Conservation (phyloP, 2,797 vertebrate species). For the Centropyge bicolor region DNA sequence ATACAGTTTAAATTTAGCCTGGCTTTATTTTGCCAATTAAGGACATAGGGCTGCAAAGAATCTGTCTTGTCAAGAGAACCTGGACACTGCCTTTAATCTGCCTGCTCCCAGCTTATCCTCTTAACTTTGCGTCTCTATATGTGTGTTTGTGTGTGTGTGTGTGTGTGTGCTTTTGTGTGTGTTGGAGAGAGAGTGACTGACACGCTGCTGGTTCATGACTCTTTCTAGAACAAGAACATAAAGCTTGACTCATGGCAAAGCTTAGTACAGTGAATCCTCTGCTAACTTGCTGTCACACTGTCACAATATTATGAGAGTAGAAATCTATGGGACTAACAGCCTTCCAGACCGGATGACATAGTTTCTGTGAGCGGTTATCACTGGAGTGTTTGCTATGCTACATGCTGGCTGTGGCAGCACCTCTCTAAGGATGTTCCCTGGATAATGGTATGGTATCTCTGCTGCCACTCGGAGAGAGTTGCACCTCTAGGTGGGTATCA, state of each 20-base stretch:
- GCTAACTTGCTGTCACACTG: slow-evolving; percentile 5
- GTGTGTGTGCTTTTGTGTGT: slow-evolving; percentile 26
- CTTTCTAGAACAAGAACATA: slow-evolving; percentile 39
- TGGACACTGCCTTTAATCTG: slow-evolving; percentile 85
- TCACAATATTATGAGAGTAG: slow-evolving; percentile 3
- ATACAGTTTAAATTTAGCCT: slow-evolving; percentile 69
- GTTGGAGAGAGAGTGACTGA: slow-evolving; percentile 63
- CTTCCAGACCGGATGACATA: slow-evolving; percentile 1
- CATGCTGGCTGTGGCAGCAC: slow-evolving; percentile 53
- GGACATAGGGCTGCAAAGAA: slow-evolving; percentile 67
- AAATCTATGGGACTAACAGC: slow-evolving; percentile 20
- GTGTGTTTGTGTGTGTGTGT: slow-evolving; percentile 36
- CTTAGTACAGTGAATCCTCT: slow-evolving; percentile 27
- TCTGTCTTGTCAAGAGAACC: slow-evolving; percentile 68
- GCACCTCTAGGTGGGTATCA: slow-evolving; percentile 89
- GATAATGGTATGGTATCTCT: slow-evolving; percentile 93
- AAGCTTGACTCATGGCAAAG: slow-evolving; percentile 58
- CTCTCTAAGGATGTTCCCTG: slow-evolving; percentile 82
- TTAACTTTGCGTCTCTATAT: slow-evolving; percentile 82
- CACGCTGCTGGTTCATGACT: slow-evolving; percentile 51
- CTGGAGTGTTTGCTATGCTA: slow-evolving; percentile 61
- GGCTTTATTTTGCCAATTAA: slow-evolving; percentile 74
- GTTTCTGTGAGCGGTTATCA: slow-evolving; percentile 12
- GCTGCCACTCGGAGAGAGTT: slow-evolving; percentile 90
- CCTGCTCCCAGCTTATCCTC: slow-evolving; percentile 89